Evolutionary conservation across 1,140 invertebrate genomes (phyloP).

Genomic region (Helicoverpa zea): DNA sequence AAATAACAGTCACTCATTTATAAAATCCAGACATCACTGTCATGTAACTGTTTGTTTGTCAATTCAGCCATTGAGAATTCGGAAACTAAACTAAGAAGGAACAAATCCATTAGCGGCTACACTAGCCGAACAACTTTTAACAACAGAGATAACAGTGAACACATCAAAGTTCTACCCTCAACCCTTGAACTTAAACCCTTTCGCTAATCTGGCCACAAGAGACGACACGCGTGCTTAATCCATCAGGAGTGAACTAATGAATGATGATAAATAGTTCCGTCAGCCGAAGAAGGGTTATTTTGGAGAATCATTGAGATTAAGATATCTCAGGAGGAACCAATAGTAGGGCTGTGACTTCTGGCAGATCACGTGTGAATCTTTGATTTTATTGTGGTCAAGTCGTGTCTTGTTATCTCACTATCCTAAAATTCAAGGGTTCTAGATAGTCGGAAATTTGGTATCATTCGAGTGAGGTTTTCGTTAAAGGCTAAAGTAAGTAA

Average conservation of each 20-base stretch:
- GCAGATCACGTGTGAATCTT: too few relatives aligned
- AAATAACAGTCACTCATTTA: too few relatives aligned
- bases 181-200: slow-evolving; percentile 69
- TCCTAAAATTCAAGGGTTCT: too few relatives aligned
- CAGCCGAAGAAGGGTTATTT: slow-evolving; percentile 44
- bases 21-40: too few relatives aligned
- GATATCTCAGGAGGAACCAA: background rate
- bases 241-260: slow-evolving; percentile 68
- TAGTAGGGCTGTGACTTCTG: too few relatives aligned
- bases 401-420: too few relatives aligned
- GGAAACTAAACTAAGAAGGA: background rate
- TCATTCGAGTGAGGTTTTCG: too few relatives aligned
- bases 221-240: slow-evolving; percentile 65
- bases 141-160: slow-evolving; percentile 37
- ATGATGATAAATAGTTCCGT: slow-evolving; percentile 78
- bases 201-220: slow-evolving; percentile 71
- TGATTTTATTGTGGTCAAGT: too few relatives aligned
- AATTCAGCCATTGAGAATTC: background rate
- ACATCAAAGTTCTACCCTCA: slow-evolving; percentile 48
- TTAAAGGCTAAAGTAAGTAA: too few relatives aligned
- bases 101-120: slow-evolving; percentile 33
- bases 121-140: slow-evolving; percentile 32
- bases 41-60: too few relatives aligned
- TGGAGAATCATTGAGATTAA: slow-evolving; percentile 13
- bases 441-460: too few relatives aligned